A percentile compares a stretch with the other conserved stretches of the same genome.
Evolutionary conservation across 1,140 invertebrate species (phyloP).

Genomic region (Habropoda laboriosa): DNA sequence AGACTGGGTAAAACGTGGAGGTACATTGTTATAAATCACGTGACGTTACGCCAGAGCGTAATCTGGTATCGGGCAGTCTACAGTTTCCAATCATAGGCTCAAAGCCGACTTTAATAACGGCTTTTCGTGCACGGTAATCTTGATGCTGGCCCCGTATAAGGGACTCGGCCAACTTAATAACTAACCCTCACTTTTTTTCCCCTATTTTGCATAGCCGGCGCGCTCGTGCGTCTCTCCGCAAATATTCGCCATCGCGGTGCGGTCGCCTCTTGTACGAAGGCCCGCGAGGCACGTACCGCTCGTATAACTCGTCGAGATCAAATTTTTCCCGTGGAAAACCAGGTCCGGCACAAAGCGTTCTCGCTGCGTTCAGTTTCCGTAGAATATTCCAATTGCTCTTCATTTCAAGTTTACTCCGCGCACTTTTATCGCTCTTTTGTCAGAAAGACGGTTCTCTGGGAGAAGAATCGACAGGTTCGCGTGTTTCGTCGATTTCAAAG

Average conservation of each 20-base stretch:
- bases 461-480: too few relatives aligned
- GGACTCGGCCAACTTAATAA: conserved; percentile 33
- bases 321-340: conserved; percentile 12
- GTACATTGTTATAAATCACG: background rate
- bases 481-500: background rate
- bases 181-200: background rate
- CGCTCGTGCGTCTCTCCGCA: conserved; percentile 18
- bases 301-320: conserved; percentile 13
- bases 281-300: conserved; percentile 3
- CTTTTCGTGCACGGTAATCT: conserved; percentile 25
- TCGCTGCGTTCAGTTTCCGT: background rate
- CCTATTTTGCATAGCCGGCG: conserved; percentile 31
- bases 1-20: too few relatives aligned
- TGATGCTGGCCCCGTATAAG: conserved; percentile 15
- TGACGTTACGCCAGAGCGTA: background rate
- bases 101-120: conserved; percentile 35
- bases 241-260: conserved; percentile 32
- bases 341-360: background rate
- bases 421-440: background rate
- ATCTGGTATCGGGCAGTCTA: background rate
- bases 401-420: too few relatives aligned
- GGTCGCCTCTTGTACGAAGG: background rate
- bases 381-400: background rate
- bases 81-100: conserved; percentile 14
- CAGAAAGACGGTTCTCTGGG: background rate